Conservation (phyloP, 2,888 invertebrate species). For the Psococerastis gibbosa region DNA sequence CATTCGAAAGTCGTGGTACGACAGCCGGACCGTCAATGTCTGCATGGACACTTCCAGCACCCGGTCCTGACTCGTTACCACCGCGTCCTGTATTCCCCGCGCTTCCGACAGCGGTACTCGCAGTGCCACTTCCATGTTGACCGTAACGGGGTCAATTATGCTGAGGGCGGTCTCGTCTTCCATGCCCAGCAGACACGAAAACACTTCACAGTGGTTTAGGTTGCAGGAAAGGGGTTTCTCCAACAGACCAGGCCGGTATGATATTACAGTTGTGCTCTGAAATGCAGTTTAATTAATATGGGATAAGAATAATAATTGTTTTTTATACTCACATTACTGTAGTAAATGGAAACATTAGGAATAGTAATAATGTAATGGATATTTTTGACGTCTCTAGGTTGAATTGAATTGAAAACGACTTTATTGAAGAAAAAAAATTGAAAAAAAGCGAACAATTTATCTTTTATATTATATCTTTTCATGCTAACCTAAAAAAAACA, state of each 20-base stretch:
- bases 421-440: too few species aligned
- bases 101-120: neutral
- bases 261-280: slow-evolving; percentile 71
- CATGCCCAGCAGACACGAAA: slow-evolving; percentile 74
- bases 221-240: slow-evolving; percentile 70
- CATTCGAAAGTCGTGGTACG: slow-evolving; percentile 85
- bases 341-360: too few species aligned
- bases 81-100: neutral
- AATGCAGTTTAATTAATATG: slow-evolving; percentile 18
- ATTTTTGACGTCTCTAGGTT: too few species aligned
- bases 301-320: slow-evolving; percentile 12
- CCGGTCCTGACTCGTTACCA: slow-evolving; percentile 3
- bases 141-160: slow-evolving; percentile 81
- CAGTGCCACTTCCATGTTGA: slow-evolving; percentile 44
- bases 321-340: too few species aligned
- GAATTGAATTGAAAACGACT: too few species aligned
- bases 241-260: slow-evolving; percentile 46
- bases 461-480: too few species aligned
- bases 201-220: slow-evolving; percentile 78
- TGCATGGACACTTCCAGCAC: slow-evolving; percentile 40
- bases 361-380: too few species aligned
- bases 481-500: too few species aligned
- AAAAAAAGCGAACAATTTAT: too few species aligned
- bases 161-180: slow-evolving; percentile 88
- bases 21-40: slow-evolving; percentile 63